These are phyloP conservation scores for Trichoplusia ni DNA, from an alignment of 1,140 invertebrate species.

Conservation along the genomic window DNA sequence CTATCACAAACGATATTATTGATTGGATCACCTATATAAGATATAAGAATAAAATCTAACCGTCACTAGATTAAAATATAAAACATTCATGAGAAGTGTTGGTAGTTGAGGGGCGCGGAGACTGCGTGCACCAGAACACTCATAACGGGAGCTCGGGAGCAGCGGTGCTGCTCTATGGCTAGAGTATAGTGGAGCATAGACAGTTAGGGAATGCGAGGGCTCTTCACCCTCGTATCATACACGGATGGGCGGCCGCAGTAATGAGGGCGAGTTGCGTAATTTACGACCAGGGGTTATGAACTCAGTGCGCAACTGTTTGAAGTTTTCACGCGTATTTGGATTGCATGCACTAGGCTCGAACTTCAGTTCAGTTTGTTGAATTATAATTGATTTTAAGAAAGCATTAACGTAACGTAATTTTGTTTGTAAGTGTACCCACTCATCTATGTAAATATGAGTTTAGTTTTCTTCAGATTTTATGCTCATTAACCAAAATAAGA, in stretches of 20 bases:
- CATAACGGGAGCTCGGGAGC: too few species aligned
- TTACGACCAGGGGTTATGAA: conserved; percentile 54
- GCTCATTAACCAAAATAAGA: too few species aligned
- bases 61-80: conserved; percentile 21
- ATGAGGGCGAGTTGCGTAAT: conserved; percentile 73
- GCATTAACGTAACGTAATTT: too few species aligned
- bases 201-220: conserved; percentile 40
- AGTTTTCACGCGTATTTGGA: conserved; percentile 70
- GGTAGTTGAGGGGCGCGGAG: background rate
- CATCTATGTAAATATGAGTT: too few species aligned
- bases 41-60: background rate
- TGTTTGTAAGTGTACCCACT: too few species aligned
- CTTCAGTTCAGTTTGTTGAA: background rate
- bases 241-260: conserved; percentile 64
- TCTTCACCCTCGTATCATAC: conserved; percentile 58
- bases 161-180: conserved; percentile 30
- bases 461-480: too few species aligned
- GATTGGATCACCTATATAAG: too few species aligned
- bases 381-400: background rate
- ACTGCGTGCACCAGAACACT: conserved; percentile 39
- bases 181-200: too few species aligned
- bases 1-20: too few species aligned
- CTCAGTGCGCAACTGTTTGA: conserved; percentile 68
- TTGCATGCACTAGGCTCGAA: conserved; percentile 30
- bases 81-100: conserved; percentile 6